Conservation (phyloP, 2,797 vertebrate species). For the Rhinoraja longicauda region DNA sequence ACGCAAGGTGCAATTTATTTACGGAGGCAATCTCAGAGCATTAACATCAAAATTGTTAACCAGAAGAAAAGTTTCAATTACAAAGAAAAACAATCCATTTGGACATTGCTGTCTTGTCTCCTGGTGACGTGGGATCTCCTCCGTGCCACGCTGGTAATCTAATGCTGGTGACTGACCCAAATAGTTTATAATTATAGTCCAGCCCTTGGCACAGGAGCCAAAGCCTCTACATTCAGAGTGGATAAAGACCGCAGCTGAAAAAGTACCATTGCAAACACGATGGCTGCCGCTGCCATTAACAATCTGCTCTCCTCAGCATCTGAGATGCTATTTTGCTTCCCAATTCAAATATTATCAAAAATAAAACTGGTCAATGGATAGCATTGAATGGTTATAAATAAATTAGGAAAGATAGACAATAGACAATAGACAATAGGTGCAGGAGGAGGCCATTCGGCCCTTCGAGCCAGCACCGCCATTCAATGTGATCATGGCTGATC, state of each 20-base stretch:
- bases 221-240: conserved; percentile 9
- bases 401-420: too few species aligned
- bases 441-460: too few species aligned
- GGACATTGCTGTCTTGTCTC: neutral
- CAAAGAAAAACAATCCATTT: conserved; percentile 14
- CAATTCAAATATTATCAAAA: neutral
- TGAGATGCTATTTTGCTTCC: neutral
- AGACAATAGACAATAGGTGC: too few species aligned
- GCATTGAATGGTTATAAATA: neutral
- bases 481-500: too few species aligned
- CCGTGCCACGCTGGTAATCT: neutral
- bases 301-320: neutral
- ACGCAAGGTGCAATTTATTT: neutral
- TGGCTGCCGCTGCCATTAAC: neutral
- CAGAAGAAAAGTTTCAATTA: conserved; percentile 36
- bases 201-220: conserved; percentile 19
- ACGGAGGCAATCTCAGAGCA: conserved; percentile 17
- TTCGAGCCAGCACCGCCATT: too few species aligned
- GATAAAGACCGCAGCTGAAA: conserved; percentile 8
- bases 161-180: conserved; percentile 23
- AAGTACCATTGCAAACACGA: neutral
- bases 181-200: conserved; percentile 30
- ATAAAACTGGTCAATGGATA: neutral
- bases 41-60: conserved; percentile 27
- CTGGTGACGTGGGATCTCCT: neutral